Evolutionary conservation across 2,113 vertebrate species (phyloP), one percentile per base, ranked within the genome.

Genomic region (Stomatorhinus ivindoensis): DNA sequence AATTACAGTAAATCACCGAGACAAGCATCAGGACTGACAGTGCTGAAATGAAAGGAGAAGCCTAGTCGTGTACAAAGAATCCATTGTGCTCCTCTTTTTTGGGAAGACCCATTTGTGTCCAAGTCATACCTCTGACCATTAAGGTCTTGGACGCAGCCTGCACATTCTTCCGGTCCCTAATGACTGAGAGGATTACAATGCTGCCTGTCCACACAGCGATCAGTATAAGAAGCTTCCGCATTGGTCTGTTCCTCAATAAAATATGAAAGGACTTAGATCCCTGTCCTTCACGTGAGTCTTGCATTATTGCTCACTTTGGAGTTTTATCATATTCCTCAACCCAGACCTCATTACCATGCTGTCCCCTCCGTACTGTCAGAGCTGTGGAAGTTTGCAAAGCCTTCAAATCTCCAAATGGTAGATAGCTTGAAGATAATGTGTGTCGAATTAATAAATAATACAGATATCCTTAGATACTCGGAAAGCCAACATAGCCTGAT

Each of bases 1-100:
- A 94, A 94, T 95, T 94, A 94, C 90, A 93, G 91, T 95, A 94
- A 95, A 95, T 95, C 94, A 94, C 91, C 65, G 90, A 92, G 93
- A 94, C 88, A 89, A 93, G 92, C 91, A 31, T 89, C 61, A 90
- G 76, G 73, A 55, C 73, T 69, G 50, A 55, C 61, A 85, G 39
- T 35, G 11, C 15, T 42, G 53, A 24, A 90, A 87, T 84, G 80
- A 91, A 88, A 69, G 86, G 88, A 94, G 91, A 48, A 85, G 51
- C 76, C 73, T 53, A 19, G 24, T 51, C 46, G 89, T 85, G 89
- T 83, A 83, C 4, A 55, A 69, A 24, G 91, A 91, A 92, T 88
- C 15, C 73, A 21, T 24, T 51, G 65, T 31, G 17, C 31, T 61
- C 2, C n/a, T 3, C 48, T 82, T 87, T 50, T 87, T 55, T 19